Conservation (phyloP, 1,140 invertebrate species). For the Heliothis virescens region DNA sequence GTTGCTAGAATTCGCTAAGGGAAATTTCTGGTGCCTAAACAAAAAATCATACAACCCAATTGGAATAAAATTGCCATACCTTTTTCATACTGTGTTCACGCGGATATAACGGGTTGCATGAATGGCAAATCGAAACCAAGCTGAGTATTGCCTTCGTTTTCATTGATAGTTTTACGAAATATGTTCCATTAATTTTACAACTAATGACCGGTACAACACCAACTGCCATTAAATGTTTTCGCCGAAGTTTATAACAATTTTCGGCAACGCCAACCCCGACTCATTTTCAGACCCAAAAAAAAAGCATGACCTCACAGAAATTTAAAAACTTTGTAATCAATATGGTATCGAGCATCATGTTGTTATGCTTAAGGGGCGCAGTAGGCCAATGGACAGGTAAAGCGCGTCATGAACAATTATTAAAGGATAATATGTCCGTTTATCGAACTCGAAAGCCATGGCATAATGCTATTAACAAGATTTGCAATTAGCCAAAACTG, state of each 20-base stretch:
- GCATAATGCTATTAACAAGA: constrained; percentile 44
- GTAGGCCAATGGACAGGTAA: constrained; percentile 62
- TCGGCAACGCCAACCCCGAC: constrained; percentile 46
- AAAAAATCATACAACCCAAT: constrained; percentile 58
- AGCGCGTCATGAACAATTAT: constrained; percentile 61
- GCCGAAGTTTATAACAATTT: constrained; percentile 41
- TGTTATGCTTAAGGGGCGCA: constrained; percentile 52
- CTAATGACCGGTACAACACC: constrained; percentile 35
- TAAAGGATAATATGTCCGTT: constrained; percentile 56
- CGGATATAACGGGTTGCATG: constrained; percentile 56
- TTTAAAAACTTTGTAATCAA: constrained; percentile 46
- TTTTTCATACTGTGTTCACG: constrained; percentile 62
- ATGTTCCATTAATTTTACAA: constrained; percentile 33
- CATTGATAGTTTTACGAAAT: constrained; percentile 54
- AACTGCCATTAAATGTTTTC: constrained; percentile 44
- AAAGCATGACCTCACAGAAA: constrained; percentile 32
- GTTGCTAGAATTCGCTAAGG: constrained; percentile 61
- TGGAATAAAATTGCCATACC: constrained; percentile 58
- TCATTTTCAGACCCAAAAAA: constrained; percentile 52
- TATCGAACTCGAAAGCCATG: constrained; percentile 44
- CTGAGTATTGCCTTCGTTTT: constrained; percentile 54
- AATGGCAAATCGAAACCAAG: constrained; percentile 28
- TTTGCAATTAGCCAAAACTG: constrained; percentile 50
- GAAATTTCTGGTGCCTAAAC: constrained; percentile 54
- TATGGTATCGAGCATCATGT: constrained; percentile 48